Evolutionary conservation across 2,797 vertebrate species (phyloP).

Genomic region (Parauchenoglanis ngamensis): DNA sequence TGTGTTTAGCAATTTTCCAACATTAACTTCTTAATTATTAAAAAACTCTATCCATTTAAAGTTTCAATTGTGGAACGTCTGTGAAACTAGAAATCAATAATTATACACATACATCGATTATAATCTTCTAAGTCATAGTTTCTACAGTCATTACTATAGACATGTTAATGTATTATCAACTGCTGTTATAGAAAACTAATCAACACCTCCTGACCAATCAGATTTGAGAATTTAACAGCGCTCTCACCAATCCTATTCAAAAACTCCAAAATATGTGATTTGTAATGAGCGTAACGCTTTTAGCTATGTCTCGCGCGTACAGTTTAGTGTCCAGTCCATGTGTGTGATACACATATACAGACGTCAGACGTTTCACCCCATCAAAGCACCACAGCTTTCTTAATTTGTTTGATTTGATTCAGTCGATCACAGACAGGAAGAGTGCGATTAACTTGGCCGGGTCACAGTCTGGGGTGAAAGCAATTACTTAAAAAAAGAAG

Average conservation of each 20-base stretch:
- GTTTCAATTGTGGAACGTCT: background rate
- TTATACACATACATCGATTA: background rate
- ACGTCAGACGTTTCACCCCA: slow-evolving; percentile 62
- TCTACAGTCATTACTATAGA: background rate
- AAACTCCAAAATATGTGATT: background rate
- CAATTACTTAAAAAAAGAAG: slow-evolving; percentile 76
- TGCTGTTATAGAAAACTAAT: background rate
- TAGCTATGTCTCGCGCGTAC: background rate
- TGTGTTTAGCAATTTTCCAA: background rate
- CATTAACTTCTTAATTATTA: background rate
- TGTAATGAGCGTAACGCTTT: background rate
- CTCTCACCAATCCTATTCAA: background rate
- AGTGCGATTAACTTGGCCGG: slow-evolving; percentile 79
- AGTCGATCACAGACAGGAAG: slow-evolving; percentile 71
- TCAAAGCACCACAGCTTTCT: slow-evolving; percentile 58
- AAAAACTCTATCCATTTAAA: background rate
- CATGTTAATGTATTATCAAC: background rate
- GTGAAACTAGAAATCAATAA: background rate
- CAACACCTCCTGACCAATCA: background rate
- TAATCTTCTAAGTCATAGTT: background rate
- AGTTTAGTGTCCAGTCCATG: background rate
- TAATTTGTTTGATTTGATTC: slow-evolving; percentile 81
- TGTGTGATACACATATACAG: slow-evolving; percentile 10
- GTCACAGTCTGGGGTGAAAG: slow-evolving; percentile 79
- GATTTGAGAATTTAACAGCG: background rate